Evolutionary conservation across 2,888 invertebrate species (phyloP).

Genomic region (Clanis bilineata): DNA sequence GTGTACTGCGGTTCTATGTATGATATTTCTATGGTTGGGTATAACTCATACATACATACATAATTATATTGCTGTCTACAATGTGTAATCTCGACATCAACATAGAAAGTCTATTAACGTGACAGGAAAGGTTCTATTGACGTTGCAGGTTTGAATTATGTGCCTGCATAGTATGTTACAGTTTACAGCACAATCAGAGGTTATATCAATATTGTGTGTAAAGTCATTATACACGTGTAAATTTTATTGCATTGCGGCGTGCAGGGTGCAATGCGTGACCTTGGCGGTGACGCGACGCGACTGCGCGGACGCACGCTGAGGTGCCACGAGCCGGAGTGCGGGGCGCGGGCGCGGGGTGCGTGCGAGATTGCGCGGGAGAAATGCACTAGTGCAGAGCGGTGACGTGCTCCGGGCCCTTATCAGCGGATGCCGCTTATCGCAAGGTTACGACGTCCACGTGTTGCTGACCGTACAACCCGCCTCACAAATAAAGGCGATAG

Average conservation of each 20-base stretch:
- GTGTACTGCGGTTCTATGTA: no score
- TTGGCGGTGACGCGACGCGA: constrained; percentile 34
- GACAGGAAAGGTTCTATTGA: neutral
- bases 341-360: constrained; percentile 19
- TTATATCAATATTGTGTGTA: constrained; percentile 2
- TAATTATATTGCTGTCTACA: neutral
- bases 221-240: constrained; percentile 56
- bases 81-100: neutral
- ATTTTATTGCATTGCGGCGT: constrained; percentile 45
- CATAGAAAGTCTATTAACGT: neutral
- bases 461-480: constrained; percentile 9
- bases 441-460: constrained; percentile 63
- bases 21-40: no score
- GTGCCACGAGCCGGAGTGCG: no score
- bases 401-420: constrained; percentile 56
- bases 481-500: neutral
- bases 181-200: constrained; percentile 1
- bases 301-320: constrained; percentile 33
- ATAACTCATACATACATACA: no score
- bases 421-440: constrained; percentile 69
- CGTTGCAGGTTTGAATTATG: neutral
- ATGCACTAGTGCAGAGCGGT: constrained; percentile 52
- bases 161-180: neutral
- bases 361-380: constrained; percentile 42
- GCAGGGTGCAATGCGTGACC: constrained; percentile 58